phyloP scores from a whole-genome alignment of 2,797 vertebrate species.

The Adrianichthys oophorus region DNA sequence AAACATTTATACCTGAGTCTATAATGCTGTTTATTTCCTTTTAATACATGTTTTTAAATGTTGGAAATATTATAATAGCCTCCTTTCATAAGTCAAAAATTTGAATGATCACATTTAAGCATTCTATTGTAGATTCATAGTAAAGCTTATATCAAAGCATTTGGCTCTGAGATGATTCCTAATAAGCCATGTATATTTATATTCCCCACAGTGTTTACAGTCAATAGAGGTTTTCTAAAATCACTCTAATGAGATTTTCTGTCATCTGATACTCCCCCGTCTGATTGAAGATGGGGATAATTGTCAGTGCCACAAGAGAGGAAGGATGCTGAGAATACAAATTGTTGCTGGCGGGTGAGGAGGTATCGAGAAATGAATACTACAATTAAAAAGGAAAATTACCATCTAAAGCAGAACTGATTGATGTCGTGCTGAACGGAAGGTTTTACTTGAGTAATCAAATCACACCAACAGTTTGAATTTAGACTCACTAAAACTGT shows the following conservation, averaged over 20 bases:
- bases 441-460: constrained; percentile 49
- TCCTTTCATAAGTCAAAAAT: too few species aligned
- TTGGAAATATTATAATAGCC: too few species aligned
- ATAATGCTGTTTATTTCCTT: too few species aligned
- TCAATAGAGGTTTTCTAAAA: constrained; percentile 62
- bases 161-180: constrained; percentile 9
- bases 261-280: constrained; percentile 39
- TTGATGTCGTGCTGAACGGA: constrained; percentile 56
- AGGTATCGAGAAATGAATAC: constrained; percentile 44
- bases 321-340: constrained; percentile 48
- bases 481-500: constrained; percentile 22
- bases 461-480: constrained; percentile 39
- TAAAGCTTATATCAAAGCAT: constrained; percentile 10
- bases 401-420: constrained; percentile 62
- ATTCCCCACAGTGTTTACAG: constrained; percentile 58
- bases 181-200: constrained; percentile 42
- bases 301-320: constrained; percentile 45
- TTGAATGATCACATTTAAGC: too few species aligned
- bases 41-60: too few species aligned
- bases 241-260: constrained; percentile 54
- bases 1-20: too few species aligned
- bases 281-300: constrained; percentile 64
- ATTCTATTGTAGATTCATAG: background rate
- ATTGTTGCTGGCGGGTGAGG: constrained; percentile 29
- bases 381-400: constrained; percentile 57